Percentiles rank a stretch among this genome's conserved stretches.
phyloP scores from a whole-genome alignment of 2,888 invertebrate genomes.

The Clanis bilineata region DNA sequence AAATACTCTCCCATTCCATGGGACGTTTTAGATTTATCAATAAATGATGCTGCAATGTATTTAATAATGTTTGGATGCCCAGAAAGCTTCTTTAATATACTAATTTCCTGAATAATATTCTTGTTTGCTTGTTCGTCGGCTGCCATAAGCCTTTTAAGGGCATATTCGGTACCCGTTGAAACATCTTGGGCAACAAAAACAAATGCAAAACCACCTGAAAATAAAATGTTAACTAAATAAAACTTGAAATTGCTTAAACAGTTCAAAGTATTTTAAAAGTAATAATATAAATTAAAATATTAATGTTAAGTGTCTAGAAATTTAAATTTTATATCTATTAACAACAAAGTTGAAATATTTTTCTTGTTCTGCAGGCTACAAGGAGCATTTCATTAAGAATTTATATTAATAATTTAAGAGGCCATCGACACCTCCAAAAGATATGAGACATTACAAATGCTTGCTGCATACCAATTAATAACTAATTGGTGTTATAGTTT shows the following conservation, averaged over 20 bases:
- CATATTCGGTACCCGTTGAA: slow-evolving; percentile 93
- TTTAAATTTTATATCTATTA: too few species aligned
- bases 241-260: neutral
- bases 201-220: slow-evolving; percentile 97
- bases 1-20: slow-evolving; percentile 95
- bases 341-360: too few species aligned
- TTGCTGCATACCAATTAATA: too few species aligned
- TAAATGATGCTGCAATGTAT: slow-evolving; percentile 92
- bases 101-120: slow-evolving; percentile 91
- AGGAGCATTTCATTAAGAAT: too few species aligned
- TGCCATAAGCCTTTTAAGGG: slow-evolving; percentile 93
- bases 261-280: neutral
- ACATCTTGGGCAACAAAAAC: slow-evolving; percentile 97
- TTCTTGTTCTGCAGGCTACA: too few species aligned
- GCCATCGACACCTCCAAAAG: too few species aligned
- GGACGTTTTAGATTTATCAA: slow-evolving; percentile 89
- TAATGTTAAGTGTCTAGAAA: too few species aligned
- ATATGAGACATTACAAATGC: too few species aligned
- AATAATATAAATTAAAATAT: too few species aligned
- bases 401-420: too few species aligned
- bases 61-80: slow-evolving; percentile 96
- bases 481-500: too few species aligned
- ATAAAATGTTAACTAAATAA: slow-evolving; percentile 53
- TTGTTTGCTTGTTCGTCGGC: slow-evolving; percentile 91
- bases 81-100: slow-evolving; percentile 91